Percentiles rank a stretch among this genome's conserved stretches.
Conservation (phyloP, 2,888 invertebrate genomes). For the Melinopterus prodromus region DNA sequence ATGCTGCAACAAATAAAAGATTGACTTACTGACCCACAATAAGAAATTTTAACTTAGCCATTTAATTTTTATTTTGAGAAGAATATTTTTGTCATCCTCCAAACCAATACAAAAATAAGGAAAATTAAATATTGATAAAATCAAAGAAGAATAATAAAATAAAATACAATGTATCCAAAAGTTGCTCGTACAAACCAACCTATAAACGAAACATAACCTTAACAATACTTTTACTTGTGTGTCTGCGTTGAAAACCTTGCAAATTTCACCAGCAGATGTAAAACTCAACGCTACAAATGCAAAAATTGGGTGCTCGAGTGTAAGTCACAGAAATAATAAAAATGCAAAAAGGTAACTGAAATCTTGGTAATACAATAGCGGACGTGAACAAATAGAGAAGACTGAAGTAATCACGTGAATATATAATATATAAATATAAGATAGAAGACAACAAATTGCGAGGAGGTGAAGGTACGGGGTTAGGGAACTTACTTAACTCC, state of each 20-base stretch:
- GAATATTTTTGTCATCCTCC: background rate
- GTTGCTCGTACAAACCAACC: background rate
- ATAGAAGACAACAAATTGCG: conserved; percentile 32
- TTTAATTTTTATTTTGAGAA: no score
- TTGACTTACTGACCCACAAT: no score
- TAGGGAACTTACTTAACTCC: conserved; percentile 90
- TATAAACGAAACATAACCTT: background rate
- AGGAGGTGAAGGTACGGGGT: conserved; percentile 53
- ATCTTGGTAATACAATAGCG: conserved; percentile 19
- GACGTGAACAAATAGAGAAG: background rate
- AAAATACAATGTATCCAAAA: background rate
- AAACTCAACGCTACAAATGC: background rate
- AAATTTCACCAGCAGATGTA: background rate
- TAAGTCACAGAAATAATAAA: background rate
- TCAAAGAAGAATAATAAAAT: background rate
- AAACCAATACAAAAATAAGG: background rate
- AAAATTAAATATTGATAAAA: background rate
- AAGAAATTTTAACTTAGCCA: no score
- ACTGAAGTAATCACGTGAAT: background rate
- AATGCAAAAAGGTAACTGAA: background rate
- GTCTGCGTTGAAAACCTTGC: background rate
- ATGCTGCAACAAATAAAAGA: no score
- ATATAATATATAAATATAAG: conserved; percentile 29
- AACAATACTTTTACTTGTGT: background rate
- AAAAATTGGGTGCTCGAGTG: conserved; percentile 4